A percentile compares a stretch with the other conserved stretches of the same genome.
Evolutionary conservation across 2,113 vertebrate species (phyloP).

Genomic region (Trogon melanurus): DNA sequence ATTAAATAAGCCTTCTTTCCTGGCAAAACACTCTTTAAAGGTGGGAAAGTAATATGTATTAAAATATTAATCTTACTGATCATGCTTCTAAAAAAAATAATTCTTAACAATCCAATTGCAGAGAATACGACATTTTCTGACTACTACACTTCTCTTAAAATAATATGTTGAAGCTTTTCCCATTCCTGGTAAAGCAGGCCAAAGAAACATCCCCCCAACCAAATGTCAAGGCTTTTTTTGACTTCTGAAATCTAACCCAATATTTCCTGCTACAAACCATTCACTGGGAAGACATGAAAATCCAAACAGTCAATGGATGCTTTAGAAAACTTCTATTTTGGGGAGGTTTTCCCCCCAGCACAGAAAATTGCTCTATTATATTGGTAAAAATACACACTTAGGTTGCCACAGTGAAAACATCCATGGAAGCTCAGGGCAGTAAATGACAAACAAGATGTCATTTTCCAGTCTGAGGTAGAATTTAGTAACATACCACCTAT

Average conservation of each 20-base stretch:
- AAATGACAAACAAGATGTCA: background rate
- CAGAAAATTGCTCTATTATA: background rate
- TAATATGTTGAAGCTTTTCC: background rate
- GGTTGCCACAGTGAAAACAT: background rate
- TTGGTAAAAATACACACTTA: background rate
- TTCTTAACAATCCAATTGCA: background rate
- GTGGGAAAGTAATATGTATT: background rate
- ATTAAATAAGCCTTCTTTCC: background rate
- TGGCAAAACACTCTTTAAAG: background rate
- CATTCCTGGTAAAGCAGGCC: background rate
- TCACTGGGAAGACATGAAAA: background rate
- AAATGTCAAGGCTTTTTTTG: background rate
- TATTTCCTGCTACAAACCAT: background rate
- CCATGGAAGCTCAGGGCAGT: background rate
- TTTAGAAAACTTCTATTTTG: background rate
- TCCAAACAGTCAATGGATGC: background rate
- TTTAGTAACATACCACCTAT: background rate
- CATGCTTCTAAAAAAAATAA: background rate
- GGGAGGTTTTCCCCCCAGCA: background rate
- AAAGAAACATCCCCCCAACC: background rate
- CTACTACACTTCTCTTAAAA: background rate
- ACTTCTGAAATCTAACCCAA: background rate
- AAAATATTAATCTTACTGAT: conserved; percentile 34
- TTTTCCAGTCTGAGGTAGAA: background rate
- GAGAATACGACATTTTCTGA: background rate